Evolutionary conservation across 2,888 invertebrate genomes (phyloP).

Genomic region (Chironomus tentans): DNA sequence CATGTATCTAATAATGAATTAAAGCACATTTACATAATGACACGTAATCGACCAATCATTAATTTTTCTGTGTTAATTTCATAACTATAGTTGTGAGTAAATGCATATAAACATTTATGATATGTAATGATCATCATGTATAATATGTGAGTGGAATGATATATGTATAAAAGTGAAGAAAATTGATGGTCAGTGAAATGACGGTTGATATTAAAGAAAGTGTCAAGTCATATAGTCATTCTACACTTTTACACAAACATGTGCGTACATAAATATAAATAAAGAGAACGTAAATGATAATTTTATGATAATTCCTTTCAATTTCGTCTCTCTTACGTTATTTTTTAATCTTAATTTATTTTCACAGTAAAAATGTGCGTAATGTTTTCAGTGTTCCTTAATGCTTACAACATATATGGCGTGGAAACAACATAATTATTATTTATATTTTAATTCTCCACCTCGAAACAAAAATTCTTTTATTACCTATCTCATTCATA

Average conservation of each 20-base stretch:
- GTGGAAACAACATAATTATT: conserved; percentile 22
- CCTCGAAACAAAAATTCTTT: background rate
- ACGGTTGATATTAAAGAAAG: background rate
- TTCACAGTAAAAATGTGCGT: background rate
- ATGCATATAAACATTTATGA: no score
- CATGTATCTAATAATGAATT: background rate
- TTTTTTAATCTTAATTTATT: conserved; percentile 6
- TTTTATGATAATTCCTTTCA: conserved; percentile 13
- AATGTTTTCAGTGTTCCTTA: background rate
- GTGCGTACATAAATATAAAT: background rate
- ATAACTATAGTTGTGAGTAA: background rate
- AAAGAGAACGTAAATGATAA: conserved; percentile 4
- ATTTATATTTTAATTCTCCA: conserved; percentile 4
- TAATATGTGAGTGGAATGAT: no score
- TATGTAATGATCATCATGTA: no score
- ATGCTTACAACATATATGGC: background rate
- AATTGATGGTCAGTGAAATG: background rate
- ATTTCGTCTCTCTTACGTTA: no score
- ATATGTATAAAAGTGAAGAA: background rate
- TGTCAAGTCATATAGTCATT: conserved; percentile 12
- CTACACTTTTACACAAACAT: no score
- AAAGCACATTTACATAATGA: conserved; percentile 9
- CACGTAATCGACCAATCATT: conserved; percentile 10
- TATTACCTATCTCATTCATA: no score
- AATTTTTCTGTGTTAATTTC: background rate